phyloP scores from a whole-genome alignment of 2,888 invertebrate species.

The Frankliniella intonsa region DNA sequence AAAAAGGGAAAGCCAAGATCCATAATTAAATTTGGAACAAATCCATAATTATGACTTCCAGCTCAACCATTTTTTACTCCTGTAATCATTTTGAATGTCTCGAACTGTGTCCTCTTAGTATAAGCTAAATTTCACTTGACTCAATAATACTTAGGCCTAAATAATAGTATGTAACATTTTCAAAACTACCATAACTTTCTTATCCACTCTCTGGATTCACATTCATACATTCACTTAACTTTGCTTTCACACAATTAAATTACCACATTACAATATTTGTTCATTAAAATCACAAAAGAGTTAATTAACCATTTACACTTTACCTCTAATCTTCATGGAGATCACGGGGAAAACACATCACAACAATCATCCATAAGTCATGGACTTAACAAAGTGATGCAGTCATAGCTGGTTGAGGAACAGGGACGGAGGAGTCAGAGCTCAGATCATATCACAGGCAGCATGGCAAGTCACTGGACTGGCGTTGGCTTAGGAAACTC shows the following conservation, averaged over 20 bases:
- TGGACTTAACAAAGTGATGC: neutral
- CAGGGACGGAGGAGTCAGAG: constrained; percentile 20
- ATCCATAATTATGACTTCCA: neutral
- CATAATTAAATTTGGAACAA: neutral
- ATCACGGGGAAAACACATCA: constrained; percentile 22
- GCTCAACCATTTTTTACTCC: neutral
- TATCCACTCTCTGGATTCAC: neutral
- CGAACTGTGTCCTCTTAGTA: neutral
- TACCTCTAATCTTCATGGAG: constrained; percentile 18
- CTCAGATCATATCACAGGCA: constrained; percentile 24
- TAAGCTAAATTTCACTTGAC: neutral
- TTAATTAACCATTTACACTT: constrained; percentile 16
- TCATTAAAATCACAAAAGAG: constrained; percentile 6
- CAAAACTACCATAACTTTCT: neutral
- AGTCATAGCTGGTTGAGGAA: constrained; percentile 18
- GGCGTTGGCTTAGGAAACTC: constrained; percentile 7
- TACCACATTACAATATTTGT: constrained; percentile 19
- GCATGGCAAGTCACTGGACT: constrained; percentile 12
- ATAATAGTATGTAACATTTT: neutral
- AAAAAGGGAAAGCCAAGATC: neutral
- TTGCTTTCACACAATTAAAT: constrained; percentile 15
- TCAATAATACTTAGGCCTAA: constrained; percentile 5
- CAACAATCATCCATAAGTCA: neutral
- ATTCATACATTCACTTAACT: constrained; percentile 3
- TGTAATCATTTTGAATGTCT: neutral